These are phyloP conservation scores for Taenioides sp. DNA, from an alignment of 2,797 vertebrate genomes.

Conservation along the genomic window DNA sequence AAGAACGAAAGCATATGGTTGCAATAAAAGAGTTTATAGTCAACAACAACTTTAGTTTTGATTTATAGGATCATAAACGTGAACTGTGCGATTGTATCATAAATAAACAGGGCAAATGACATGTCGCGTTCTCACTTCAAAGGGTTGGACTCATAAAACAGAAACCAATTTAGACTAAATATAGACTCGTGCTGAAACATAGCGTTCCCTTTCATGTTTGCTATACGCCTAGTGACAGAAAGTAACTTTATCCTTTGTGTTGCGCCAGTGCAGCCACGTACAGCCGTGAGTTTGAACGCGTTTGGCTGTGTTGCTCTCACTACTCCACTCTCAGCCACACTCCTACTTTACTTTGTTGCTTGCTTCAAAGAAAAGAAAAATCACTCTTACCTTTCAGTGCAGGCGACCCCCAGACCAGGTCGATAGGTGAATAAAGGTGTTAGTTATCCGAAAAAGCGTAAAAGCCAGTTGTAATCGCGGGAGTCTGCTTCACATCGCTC, in stretches of 20 bases:
- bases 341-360: conserved; percentile 38
- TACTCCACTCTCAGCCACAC: conserved; percentile 36
- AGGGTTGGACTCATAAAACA: background rate
- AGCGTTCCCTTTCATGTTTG: background rate
- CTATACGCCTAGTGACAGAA: background rate
- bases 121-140: conserved; percentile 5
- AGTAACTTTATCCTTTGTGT: conserved; percentile 60
- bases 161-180: conserved; percentile 8
- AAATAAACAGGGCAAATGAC: conserved; percentile 2
- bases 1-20: background rate
- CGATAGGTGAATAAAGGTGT: background rate
- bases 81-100: background rate
- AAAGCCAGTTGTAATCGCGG: conserved; percentile 19
- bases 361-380: background rate
- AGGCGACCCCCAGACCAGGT: conserved; percentile 12
- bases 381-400: conserved; percentile 42
- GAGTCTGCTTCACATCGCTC: conserved; percentile 42
- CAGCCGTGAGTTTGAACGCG: conserved; percentile 19
- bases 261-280: conserved; percentile 13
- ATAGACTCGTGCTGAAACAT: conserved; percentile 18
- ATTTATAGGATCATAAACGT: background rate
- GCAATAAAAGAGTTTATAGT: background rate
- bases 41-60: background rate
- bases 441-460: conserved; percentile 55
- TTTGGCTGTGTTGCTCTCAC: conserved; percentile 12